A percentile compares a stretch with the other conserved stretches of the same genome.
phyloP scores from a whole-genome alignment of 2,888 invertebrate species.

The Chirona hameri region DNA sequence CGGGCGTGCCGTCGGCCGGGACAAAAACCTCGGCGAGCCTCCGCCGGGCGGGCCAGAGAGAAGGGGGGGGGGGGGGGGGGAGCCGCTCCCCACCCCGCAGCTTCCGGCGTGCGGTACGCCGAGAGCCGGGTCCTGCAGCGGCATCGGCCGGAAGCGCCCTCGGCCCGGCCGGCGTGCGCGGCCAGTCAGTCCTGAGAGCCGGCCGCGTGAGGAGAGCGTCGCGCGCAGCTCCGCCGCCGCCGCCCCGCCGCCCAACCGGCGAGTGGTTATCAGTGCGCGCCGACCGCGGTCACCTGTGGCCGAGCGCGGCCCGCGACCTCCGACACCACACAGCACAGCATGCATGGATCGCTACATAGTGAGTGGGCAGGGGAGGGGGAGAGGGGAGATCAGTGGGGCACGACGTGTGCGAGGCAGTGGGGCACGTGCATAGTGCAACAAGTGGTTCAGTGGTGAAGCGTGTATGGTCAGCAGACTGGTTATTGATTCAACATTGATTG shows the following conservation, averaged over 20 bases:
- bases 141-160: neutral
- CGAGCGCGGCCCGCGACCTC: neutral
- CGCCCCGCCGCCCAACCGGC: neutral
- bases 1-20: neutral
- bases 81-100: neutral
- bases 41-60: neutral
- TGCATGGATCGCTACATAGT: constrained; percentile 4
- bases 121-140: neutral
- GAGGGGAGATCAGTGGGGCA: too few relatives aligned
- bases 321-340: neutral
- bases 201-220: neutral
- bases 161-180: neutral
- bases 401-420: too few relatives aligned
- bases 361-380: neutral
- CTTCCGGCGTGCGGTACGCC: constrained; percentile 12
- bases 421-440: too few relatives aligned
- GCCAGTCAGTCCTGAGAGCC: neutral
- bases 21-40: neutral
- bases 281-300: neutral
- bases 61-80: neutral
- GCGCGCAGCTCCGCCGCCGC: neutral
- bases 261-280: neutral
- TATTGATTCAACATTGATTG: too few relatives aligned
- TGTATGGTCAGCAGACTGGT: too few relatives aligned
- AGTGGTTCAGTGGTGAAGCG: too few relatives aligned